Evolutionary conservation across 2,888 invertebrate genomes (phyloP).

Genomic region (Pristionchus entomophagus): DNA sequence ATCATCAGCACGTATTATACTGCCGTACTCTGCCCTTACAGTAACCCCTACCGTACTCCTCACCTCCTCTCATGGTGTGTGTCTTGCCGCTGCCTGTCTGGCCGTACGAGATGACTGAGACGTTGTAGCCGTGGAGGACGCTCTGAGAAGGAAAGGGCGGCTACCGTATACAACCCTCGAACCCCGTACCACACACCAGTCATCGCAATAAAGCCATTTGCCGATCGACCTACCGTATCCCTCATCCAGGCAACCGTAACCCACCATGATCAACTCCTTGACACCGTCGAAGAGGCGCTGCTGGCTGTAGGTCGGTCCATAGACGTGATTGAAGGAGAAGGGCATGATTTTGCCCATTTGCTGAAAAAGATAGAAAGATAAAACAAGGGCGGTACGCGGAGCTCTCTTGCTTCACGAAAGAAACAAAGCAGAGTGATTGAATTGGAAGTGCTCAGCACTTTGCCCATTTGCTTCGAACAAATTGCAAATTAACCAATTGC

Average conservation of each 20-base stretch:
- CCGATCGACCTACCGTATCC: neutral
- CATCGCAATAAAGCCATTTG: neutral
- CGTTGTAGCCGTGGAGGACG: conserved; percentile 66
- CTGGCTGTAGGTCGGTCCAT: conserved; percentile 56
- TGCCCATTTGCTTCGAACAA: no score
- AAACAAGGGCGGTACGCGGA: no score
- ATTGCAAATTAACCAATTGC: neutral
- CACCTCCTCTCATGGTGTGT: conserved; percentile 65
- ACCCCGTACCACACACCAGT: neutral
- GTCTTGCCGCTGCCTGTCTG: conserved; percentile 69
- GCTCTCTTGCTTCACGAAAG: no score
- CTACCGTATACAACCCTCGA: no score
- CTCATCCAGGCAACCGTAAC: neutral
- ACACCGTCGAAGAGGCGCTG: conserved; percentile 54
- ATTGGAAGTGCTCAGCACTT: no score
- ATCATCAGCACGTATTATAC: no score
- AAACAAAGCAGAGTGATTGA: no score
- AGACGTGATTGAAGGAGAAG: conserved; percentile 59
- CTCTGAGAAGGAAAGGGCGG: no score
- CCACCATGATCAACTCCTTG: conserved; percentile 59
- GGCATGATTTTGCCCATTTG: conserved; percentile 38
- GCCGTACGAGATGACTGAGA: conserved; percentile 63
- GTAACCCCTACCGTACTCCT: no score
- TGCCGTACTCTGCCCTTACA: no score
- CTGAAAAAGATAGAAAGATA: neutral